These are phyloP conservation scores for Dendrocincla fuliginosa DNA, from an alignment of 2,797 vertebrate species.

Conservation along the genomic window DNA sequence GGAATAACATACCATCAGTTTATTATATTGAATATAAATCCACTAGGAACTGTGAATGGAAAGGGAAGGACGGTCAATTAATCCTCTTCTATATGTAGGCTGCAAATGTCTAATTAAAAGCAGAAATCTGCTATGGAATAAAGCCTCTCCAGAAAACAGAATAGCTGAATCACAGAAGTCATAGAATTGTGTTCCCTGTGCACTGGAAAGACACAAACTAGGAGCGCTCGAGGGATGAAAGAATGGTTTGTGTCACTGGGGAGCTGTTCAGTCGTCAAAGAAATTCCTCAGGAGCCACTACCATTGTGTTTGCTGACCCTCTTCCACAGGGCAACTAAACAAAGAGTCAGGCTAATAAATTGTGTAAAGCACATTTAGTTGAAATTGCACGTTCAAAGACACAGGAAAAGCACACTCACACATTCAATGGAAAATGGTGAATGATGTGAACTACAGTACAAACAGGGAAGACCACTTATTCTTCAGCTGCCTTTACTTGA, in stretches of 20 bases:
- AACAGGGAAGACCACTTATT: background rate
- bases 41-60: background rate
- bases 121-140: background rate
- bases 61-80: background rate
- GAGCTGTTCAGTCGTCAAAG: background rate
- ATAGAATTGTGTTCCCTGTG: background rate
- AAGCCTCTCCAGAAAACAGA: background rate
- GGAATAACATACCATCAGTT: background rate
- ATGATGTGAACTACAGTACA: background rate
- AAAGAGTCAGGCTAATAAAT: constrained; percentile 28
- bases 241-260: background rate
- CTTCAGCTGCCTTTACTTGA: background rate
- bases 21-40: background rate
- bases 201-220: background rate
- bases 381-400: background rate
- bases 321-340: background rate
- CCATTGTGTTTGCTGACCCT: constrained; percentile 26
- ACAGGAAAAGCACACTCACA: background rate
- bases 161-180: background rate
- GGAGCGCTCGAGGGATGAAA: background rate
- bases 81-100: background rate
- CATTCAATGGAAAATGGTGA: background rate
- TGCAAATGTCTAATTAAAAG: background rate
- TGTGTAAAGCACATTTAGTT: constrained; percentile 1
- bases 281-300: constrained; percentile 29